A percentile compares a stretch with the other conserved stretches of the same genome.
These are phyloP conservation scores for Tortricodes alternella DNA, from an alignment of 2,888 invertebrate genomes.

Conservation along the genomic window DNA sequence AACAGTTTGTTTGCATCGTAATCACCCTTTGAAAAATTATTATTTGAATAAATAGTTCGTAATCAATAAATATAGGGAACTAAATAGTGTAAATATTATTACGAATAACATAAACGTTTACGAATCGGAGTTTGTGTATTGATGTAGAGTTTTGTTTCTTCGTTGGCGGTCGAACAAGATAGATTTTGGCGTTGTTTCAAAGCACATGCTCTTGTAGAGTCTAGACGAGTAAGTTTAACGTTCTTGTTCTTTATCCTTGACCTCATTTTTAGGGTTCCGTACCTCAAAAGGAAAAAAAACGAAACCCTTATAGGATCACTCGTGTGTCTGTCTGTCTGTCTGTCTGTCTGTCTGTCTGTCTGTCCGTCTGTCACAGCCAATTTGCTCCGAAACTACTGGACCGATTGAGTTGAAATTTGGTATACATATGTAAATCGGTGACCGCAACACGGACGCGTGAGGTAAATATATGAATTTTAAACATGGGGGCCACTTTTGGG, in stretches of 20 bases:
- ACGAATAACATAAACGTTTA: neutral
- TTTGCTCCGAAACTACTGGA: no score
- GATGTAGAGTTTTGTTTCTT: conserved; percentile 45
- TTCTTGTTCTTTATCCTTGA: conserved; percentile 13
- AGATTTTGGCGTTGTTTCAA: conserved; percentile 63
- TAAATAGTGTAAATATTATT: conserved; percentile 6
- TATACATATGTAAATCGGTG: no score
- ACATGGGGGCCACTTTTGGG: no score
- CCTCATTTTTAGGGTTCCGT: conserved; percentile 7
- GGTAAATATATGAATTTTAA: no score
- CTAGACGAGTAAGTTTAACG: conserved; percentile 24
- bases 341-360: no score
- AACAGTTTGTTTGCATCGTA: neutral
- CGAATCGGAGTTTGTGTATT: conserved; percentile 30
- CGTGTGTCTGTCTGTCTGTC: no score
- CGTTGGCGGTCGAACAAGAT: conserved; percentile 53
- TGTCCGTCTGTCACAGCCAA: no score
- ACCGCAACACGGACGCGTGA: no score
- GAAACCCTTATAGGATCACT: no score
- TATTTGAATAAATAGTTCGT: neutral
- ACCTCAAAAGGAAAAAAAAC: no score
- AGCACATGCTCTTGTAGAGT: conserved; percentile 24
- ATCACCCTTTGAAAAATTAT: no score
- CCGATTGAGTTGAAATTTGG: no score
- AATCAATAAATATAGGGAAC: neutral